These are phyloP conservation scores for Numenius arquata DNA, from an alignment of 2,113 vertebrate species.

Conservation along the genomic window DNA sequence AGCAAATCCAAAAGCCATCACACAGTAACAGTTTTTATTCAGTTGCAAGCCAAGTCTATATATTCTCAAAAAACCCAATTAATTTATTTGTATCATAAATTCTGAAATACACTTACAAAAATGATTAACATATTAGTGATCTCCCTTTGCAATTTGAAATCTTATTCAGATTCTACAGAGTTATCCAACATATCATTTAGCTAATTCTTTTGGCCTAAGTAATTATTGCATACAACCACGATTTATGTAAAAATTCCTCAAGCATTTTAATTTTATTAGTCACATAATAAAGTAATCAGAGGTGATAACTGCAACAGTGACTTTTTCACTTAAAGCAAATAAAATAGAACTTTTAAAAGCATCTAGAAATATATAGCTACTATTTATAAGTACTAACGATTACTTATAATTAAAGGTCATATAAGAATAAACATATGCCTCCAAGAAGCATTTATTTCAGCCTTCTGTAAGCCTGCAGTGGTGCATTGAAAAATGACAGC, in stretches of 20 bases:
- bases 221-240: background rate
- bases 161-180: background rate
- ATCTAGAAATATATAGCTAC: background rate
- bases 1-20: background rate
- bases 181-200: background rate
- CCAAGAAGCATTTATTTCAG: background rate
- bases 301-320: background rate
- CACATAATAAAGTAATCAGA: slow-evolving; percentile 3
- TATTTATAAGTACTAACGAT: background rate
- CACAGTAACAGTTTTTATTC: background rate
- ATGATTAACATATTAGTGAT: background rate
- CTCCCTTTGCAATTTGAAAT: background rate
- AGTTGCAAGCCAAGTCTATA: background rate
- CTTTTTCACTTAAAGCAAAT: slow-evolving; percentile 2
- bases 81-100: background rate
- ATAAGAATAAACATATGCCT: background rate
- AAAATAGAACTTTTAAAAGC: background rate
- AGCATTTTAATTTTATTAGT: slow-evolving; percentile 15
- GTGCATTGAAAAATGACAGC: background rate
- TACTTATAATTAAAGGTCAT: background rate
- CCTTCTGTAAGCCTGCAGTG: background rate
- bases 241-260: background rate
- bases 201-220: background rate
- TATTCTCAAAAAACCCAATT: background rate
- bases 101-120: background rate